These are phyloP conservation scores for Mimas tiliae DNA, from an alignment of 2,888 invertebrate genomes.

Conservation along the genomic window DNA sequence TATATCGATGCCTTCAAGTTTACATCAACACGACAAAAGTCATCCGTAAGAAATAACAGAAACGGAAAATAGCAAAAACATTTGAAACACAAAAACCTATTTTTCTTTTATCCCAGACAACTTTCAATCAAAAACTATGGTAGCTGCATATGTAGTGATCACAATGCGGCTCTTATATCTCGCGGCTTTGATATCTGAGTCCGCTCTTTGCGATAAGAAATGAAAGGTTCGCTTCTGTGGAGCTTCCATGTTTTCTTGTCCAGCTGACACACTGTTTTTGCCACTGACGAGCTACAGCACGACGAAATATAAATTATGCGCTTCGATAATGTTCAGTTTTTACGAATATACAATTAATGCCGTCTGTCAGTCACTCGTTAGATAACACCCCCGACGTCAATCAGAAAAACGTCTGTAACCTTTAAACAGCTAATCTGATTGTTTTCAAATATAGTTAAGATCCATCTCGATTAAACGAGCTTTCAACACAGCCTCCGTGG, in stretches of 20 bases:
- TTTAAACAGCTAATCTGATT: no score
- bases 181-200: conserved; percentile 54
- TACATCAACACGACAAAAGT: background rate
- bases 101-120: conserved; percentile 15
- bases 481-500: no score
- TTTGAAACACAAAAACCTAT: conserved; percentile 16
- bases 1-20: no score
- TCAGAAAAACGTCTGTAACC: no score
- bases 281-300: conserved; percentile 11
- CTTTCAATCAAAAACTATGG: conserved; percentile 16
- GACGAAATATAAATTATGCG: no score
- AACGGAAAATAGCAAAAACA: background rate
- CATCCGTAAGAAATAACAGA: background rate
- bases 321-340: no score
- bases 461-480: no score
- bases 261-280: conserved; percentile 43
- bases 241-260: conserved; percentile 47
- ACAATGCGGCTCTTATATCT: conserved; percentile 27
- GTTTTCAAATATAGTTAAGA: no score
- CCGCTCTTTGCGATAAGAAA: conserved; percentile 66
- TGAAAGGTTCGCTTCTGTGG: conserved; percentile 60
- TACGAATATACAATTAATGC: no score
- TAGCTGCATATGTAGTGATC: background rate
- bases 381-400: no score
- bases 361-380: no score